A percentile compares a stretch with the other conserved stretches of the same genome.
Evolutionary conservation across 2,797 vertebrate genomes (phyloP).

Genomic region (Lerista edwardsae): DNA sequence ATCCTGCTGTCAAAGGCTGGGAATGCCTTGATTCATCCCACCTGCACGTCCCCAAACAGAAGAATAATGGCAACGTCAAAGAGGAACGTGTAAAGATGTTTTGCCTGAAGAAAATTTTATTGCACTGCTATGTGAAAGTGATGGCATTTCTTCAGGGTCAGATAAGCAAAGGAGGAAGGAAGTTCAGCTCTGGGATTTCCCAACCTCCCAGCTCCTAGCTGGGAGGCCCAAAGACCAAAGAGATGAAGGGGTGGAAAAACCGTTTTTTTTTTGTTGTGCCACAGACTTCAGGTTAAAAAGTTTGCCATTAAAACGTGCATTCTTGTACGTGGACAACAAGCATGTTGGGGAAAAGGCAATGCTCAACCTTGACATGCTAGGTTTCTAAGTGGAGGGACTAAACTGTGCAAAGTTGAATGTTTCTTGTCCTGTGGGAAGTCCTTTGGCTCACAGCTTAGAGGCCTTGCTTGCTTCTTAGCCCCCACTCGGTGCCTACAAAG

Average conservation of each 20-base stretch:
- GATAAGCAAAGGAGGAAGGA: conserved; percentile 16
- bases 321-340: neutral
- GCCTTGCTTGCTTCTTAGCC: neutral
- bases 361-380: too few species aligned
- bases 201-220: neutral
- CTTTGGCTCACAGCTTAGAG: neutral
- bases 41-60: neutral
- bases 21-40: neutral
- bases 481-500: too few species aligned
- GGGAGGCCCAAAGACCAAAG: too few species aligned
- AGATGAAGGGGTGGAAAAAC: neutral
- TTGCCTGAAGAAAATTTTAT: conserved; percentile 2
- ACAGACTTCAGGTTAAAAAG: neutral
- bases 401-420: too few species aligned
- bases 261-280: neutral
- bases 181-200: neutral
- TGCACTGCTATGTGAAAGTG: conserved; percentile 5
- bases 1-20: neutral
- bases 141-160: neutral
- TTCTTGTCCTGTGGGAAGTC: neutral
- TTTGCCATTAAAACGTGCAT: neutral
- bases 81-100: neutral
- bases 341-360: neutral
- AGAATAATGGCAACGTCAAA: neutral
- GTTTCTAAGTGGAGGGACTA: too few species aligned